Percentiles rank a stretch among this genome's conserved stretches.
phyloP scores from a whole-genome alignment of 2,797 vertebrate species.

The Lagorchestes hirsutus region DNA sequence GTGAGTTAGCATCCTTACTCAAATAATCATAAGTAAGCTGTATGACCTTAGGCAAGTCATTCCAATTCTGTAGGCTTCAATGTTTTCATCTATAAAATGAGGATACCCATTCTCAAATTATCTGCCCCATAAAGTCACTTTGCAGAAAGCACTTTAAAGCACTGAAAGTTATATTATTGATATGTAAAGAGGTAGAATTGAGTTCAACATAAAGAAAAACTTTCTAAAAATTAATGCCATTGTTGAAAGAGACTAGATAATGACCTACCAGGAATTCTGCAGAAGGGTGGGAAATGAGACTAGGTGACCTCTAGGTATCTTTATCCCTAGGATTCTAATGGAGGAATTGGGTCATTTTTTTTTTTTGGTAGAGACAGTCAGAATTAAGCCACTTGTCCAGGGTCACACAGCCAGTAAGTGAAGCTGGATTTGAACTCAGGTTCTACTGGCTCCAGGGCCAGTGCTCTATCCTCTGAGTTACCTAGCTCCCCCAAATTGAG shows the following conservation, averaged over 20 bases:
- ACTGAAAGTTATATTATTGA: background rate
- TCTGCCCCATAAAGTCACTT: background rate
- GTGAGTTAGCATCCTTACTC: background rate
- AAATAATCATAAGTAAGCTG: background rate
- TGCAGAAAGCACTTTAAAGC: background rate
- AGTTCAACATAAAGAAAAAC: background rate
- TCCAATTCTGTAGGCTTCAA: background rate
- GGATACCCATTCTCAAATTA: background rate
- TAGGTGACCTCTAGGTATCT: background rate
- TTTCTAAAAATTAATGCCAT: background rate
- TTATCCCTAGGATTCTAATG: background rate
- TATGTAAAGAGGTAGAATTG: background rate
- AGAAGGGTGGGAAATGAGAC: background rate
- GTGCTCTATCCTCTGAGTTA: background rate
- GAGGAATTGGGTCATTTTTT: background rate
- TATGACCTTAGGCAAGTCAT: background rate
- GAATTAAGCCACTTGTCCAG: background rate
- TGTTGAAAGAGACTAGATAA: background rate
- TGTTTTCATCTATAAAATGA: constrained; percentile 21
- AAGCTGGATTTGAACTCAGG: too few relatives aligned
- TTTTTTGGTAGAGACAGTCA: background rate
- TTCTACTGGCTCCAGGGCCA: background rate
- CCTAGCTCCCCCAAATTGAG: background rate
- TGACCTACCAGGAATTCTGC: background rate
- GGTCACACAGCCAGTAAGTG: too few relatives aligned